phyloP scores from a whole-genome alignment of 2,888 invertebrate genomes.

The Pogonocherus hispidulus region DNA sequence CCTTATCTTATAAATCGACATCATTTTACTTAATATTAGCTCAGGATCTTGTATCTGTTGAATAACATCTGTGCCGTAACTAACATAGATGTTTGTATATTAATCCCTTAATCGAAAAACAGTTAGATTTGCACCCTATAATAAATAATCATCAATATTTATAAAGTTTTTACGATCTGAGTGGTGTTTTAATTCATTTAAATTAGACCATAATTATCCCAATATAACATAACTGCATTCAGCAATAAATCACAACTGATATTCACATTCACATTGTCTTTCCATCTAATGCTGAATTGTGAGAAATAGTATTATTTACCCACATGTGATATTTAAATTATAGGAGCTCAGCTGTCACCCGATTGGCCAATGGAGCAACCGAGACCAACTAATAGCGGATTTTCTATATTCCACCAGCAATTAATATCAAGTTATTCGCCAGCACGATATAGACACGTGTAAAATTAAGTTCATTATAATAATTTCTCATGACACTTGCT shows the following conservation, averaged over 20 bases:
- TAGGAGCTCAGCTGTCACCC: conserved; percentile 15
- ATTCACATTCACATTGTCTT: conserved; percentile 21
- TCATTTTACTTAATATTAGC: too few species aligned
- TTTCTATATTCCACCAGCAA: neutral
- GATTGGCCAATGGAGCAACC: conserved; percentile 13
- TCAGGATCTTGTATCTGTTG: too few species aligned
- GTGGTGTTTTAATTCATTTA: conserved; percentile 11
- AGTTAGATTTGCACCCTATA: neutral
- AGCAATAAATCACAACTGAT: conserved; percentile 23
- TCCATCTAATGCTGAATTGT: conserved; percentile 21
- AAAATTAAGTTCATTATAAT: conserved; percentile 4
- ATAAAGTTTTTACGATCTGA: conserved; percentile 10
- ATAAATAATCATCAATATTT: conserved; percentile 5
- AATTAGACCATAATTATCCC: conserved; percentile 25
- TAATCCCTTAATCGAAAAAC: too few species aligned
- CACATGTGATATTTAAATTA: conserved; percentile 23
- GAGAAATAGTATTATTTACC: conserved; percentile 25
- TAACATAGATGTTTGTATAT: too few species aligned
- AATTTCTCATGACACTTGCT: conserved; percentile 1
- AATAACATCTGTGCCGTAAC: too few species aligned
- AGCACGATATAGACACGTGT: neutral
- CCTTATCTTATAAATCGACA: too few species aligned
- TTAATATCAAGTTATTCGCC: neutral
- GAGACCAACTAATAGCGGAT: conserved; percentile 8
- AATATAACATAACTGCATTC: conserved; percentile 26